Evolutionary conservation across 2,113 vertebrate genomes (phyloP).

Genomic region (Hemicordylus capensis): DNA sequence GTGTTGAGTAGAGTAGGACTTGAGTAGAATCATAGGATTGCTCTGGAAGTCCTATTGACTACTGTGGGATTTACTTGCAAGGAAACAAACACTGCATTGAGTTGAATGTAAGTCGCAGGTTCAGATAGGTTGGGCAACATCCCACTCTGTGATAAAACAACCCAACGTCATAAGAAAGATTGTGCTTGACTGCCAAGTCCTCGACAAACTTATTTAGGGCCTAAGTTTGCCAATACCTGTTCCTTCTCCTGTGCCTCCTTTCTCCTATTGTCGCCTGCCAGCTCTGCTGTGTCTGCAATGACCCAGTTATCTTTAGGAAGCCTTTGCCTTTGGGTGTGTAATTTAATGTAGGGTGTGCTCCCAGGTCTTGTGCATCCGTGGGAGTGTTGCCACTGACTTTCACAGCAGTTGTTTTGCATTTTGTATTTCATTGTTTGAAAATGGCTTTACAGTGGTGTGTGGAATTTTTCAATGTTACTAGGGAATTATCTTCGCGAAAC

Average conservation of each 20-base stretch:
- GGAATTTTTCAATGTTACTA: not conserved
- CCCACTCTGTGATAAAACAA: constrained; percentile 32
- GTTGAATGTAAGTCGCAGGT: too few relatives aligned
- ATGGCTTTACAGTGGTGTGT: not conserved
- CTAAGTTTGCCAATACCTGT: not conserved
- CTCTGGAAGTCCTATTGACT: not conserved
- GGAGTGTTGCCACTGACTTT: not conserved
- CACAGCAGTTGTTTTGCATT: not conserved
- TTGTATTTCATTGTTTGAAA: not conserved
- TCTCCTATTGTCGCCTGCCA: not conserved
- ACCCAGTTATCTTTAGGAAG: not conserved
- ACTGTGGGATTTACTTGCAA: too few relatives aligned
- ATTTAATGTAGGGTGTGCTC: not conserved
- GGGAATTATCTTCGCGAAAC: not conserved
- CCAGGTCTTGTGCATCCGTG: not conserved
- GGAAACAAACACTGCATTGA: too few relatives aligned
- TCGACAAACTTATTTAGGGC: constrained; percentile 44
- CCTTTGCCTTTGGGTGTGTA: not conserved
- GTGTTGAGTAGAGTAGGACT: not conserved
- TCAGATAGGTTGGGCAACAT: not conserved
- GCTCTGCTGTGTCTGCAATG: not conserved
- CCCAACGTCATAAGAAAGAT: constrained; percentile 45
- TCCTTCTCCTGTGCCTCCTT: not conserved
- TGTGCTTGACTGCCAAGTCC: constrained; percentile 33
- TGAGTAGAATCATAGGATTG: not conserved